phyloP scores from a whole-genome alignment of 2,888 invertebrate genomes.

The Metellina segmentata region DNA sequence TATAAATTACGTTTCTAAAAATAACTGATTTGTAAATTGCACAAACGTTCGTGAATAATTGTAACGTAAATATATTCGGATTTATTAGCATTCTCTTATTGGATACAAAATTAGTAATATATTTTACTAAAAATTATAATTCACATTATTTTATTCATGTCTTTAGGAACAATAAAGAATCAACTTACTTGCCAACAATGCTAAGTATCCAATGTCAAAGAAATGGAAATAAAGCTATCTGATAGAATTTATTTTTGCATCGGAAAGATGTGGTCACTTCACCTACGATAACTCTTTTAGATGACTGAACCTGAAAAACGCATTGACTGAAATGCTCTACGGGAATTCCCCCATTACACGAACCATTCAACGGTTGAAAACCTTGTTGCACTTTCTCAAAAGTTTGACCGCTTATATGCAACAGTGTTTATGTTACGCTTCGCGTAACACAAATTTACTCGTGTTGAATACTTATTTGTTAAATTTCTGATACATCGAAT shows the following conservation, averaged over 20 bases:
- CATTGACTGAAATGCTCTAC: not conserved
- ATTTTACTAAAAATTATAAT: no score
- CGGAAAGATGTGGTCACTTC: not conserved
- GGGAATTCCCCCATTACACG: slow-evolving; percentile 14
- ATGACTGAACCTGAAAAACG: not conserved
- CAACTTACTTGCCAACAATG: not conserved
- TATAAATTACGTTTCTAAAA: no score
- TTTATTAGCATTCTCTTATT: no score
- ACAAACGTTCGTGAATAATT: no score
- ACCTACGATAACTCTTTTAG: not conserved
- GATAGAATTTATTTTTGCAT: not conserved
- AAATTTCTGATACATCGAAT: not conserved
- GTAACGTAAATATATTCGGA: no score
- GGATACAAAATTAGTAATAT: no score
- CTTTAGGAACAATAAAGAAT: not conserved
- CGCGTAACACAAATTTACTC: slow-evolving; percentile 11
- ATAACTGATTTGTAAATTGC: no score
- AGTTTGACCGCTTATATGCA: slow-evolving; percentile 45
- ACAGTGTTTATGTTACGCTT: slow-evolving; percentile 10
- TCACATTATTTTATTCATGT: no score
- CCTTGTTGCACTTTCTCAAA: slow-evolving; percentile 22
- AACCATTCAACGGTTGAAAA: slow-evolving; percentile 53
- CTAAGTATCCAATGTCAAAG: not conserved
- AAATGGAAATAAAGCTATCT: not conserved
- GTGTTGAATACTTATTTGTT: not conserved